These are phyloP conservation scores for Girardinichthys multiradiatus DNA, from an alignment of 2,113 vertebrate genomes.

Conservation along the genomic window DNA sequence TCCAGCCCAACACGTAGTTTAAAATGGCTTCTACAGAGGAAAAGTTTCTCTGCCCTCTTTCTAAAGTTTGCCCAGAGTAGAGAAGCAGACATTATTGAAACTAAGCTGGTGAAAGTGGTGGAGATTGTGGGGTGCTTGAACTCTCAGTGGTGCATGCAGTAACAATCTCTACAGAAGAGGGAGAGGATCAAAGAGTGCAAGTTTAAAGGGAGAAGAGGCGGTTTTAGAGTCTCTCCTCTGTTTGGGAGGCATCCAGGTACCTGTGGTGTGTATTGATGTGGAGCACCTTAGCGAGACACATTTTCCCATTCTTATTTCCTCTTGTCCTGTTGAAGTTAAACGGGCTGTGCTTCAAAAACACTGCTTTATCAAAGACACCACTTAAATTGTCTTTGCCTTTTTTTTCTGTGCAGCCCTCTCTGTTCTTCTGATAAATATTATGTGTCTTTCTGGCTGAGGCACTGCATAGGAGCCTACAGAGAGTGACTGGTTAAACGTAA, in stretches of 20 bases:
- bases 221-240: slow-evolving; percentile 69
- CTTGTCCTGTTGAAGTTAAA: slow-evolving; percentile 77
- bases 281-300: slow-evolving; percentile 68
- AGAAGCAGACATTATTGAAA: slow-evolving; percentile 55
- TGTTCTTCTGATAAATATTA: slow-evolving; percentile 76
- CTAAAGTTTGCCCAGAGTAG: slow-evolving; percentile 68
- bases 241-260: slow-evolving; percentile 78
- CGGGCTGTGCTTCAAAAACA: slow-evolving; percentile 74
- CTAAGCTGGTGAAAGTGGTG: slow-evolving; percentile 49
- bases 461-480: slow-evolving; percentile 63
- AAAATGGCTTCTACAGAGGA: slow-evolving; percentile 51
- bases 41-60: slow-evolving; percentile 69
- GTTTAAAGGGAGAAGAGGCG: slow-evolving; percentile 74
- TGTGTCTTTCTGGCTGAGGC: slow-evolving; percentile 68
- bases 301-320: slow-evolving; percentile 72
- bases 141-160: slow-evolving; percentile 72
- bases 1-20: slow-evolving; percentile 31
- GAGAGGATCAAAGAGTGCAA: slow-evolving; percentile 76
- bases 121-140: slow-evolving; percentile 69
- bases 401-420: slow-evolving; percentile 54
- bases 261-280: slow-evolving; percentile 76
- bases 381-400: slow-evolving; percentile 72
- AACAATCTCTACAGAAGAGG: slow-evolving; percentile 74
- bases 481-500: slow-evolving; percentile 76
- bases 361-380: slow-evolving; percentile 77